These are phyloP conservation scores for Agrotis exclamationis DNA, from an alignment of 2,888 invertebrate genomes.

Conservation along the genomic window DNA sequence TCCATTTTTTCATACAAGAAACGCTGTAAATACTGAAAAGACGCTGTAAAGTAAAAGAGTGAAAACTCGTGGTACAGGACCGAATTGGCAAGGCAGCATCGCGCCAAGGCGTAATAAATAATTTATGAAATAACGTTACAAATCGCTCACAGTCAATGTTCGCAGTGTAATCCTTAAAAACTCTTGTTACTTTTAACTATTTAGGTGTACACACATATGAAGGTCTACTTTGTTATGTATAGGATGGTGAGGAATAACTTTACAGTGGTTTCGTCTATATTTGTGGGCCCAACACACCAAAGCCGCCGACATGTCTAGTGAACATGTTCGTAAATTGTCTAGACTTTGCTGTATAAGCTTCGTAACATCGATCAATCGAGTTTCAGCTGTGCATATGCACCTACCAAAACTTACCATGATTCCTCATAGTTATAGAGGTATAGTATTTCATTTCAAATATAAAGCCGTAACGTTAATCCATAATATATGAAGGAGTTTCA, in stretches of 20 bases:
- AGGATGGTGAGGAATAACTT: background rate
- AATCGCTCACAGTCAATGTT: slow-evolving; percentile 43
- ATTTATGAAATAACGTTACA: slow-evolving; percentile 56
- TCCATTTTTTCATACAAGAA: too few relatives aligned
- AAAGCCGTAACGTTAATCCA: background rate
- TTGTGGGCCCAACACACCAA: background rate
- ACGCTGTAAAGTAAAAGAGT: too few relatives aligned
- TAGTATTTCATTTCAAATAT: background rate
- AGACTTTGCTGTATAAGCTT: background rate
- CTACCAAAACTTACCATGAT: too few relatives aligned
- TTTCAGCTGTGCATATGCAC: background rate
- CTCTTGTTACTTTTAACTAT: slow-evolving; percentile 20
- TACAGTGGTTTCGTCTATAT: background rate
- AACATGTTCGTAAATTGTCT: background rate
- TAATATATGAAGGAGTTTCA: background rate
- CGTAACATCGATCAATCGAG: background rate
- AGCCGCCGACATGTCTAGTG: background rate
- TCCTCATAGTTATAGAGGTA: too few relatives aligned
- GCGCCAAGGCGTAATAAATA: slow-evolving; percentile 27
- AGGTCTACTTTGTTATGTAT: too few relatives aligned
- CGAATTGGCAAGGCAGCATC: slow-evolving; percentile 44
- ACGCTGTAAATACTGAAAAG: too few relatives aligned
- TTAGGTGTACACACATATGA: background rate
- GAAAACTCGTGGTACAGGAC: too few relatives aligned
- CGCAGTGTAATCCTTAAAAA: slow-evolving; percentile 40